These are phyloP conservation scores for Pluvialis apricaria DNA, from an alignment of 2,113 vertebrate species.

Conservation along the genomic window DNA sequence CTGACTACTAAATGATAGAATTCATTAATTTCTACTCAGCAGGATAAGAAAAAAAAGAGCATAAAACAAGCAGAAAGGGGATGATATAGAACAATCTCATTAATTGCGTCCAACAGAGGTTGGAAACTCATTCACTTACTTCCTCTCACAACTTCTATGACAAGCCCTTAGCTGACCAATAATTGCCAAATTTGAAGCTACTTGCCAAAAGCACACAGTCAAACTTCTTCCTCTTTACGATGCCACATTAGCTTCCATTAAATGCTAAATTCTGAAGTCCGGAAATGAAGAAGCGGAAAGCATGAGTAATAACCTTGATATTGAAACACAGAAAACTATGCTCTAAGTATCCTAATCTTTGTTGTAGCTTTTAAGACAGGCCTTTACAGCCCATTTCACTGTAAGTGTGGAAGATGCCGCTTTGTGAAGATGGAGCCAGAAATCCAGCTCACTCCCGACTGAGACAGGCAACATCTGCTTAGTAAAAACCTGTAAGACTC, in stretches of 20 bases:
- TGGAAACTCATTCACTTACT: neutral
- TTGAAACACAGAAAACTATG: neutral
- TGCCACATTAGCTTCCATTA: neutral
- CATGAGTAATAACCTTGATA: neutral
- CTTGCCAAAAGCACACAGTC: neutral
- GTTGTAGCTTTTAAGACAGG: neutral
- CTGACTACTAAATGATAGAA: neutral
- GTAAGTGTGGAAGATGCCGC: neutral
- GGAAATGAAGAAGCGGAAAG: neutral
- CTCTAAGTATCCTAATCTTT: neutral
- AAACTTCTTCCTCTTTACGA: neutral
- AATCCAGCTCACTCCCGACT: neutral
- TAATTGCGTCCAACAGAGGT: neutral
- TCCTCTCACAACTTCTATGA: neutral
- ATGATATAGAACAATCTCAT: neutral
- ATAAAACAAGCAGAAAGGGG: neutral
- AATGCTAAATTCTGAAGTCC: neutral
- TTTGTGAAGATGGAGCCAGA: neutral
- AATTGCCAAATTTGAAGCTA: neutral
- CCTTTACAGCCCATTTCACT: neutral
- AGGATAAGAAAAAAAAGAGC: neutral
- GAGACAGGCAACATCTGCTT: neutral
- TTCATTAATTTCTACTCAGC: neutral
- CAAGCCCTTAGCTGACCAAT: neutral
- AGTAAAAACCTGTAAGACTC: neutral